Percentiles rank a stretch among this genome's conserved stretches.
These are phyloP conservation scores for Irena cyanogastra DNA, from an alignment of 2,113 vertebrate genomes.

Conservation along the genomic window DNA sequence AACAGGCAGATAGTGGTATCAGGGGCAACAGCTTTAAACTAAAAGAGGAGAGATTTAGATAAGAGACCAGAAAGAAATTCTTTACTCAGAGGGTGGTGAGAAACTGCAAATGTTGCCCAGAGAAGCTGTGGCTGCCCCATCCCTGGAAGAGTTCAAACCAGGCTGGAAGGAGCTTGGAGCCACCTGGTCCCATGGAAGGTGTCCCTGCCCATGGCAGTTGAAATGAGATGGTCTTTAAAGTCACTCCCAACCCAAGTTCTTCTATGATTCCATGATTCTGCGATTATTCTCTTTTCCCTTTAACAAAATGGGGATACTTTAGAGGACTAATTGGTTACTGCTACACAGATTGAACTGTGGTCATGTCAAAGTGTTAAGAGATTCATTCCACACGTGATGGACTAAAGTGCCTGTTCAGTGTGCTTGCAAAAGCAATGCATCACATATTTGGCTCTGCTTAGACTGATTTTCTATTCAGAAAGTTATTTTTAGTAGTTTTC, in stretches of 20 bases:
- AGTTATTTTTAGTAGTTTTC: background rate
- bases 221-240: background rate
- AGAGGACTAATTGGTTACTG: background rate
- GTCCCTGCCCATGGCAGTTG: background rate
- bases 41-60: background rate
- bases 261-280: background rate
- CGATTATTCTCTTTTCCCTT: background rate
- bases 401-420: background rate
- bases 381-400: background rate
- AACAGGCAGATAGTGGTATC: background rate
- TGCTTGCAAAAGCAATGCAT: background rate
- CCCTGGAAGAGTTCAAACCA: background rate
- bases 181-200: accelerated
- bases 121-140: background rate
- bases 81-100: background rate
- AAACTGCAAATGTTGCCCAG: background rate
- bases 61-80: background rate
- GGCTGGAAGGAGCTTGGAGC: background rate
- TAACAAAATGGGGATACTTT: background rate
- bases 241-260: background rate
- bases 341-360: background rate
- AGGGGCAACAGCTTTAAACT: background rate
- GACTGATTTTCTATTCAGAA: background rate
- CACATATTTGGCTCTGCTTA: background rate
- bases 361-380: background rate